Evolutionary conservation across 92 coral and sea anemone genomes (phyloP).

Genomic region (Actinostola sp.): DNA sequence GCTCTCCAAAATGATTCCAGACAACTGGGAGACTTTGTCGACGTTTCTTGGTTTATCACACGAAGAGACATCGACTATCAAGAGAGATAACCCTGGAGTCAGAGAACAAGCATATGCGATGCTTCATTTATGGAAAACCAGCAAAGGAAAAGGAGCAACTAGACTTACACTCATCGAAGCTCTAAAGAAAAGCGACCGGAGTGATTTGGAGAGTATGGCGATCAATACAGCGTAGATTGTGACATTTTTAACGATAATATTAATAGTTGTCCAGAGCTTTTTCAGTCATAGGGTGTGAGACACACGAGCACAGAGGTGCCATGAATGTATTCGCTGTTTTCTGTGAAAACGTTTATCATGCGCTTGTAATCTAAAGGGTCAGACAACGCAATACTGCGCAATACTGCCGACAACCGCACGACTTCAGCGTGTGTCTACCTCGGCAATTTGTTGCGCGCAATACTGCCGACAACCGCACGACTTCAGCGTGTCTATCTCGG

Average conservation of each 20-base stretch:
- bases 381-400: no score
- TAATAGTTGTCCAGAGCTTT: neutral
- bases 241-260: neutral
- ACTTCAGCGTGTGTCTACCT: no score
- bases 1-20: conserved; percentile 43
- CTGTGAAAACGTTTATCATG: no score
- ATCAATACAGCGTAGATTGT: neutral
- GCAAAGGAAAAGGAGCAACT: conserved; percentile 45
- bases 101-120: conserved; percentile 57
- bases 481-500: no score
- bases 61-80: conserved; percentile 30
- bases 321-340: no score
- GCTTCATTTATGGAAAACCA: conserved; percentile 57
- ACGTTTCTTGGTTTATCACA: conserved; percentile 30
- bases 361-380: no score
- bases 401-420: no score
- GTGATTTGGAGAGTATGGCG: conserved; percentile 43
- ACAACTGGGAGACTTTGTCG: conserved; percentile 52
- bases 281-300: no score
- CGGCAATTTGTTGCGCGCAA: no score
- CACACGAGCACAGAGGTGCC: no score
- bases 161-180: conserved; percentile 38
- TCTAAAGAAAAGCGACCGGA: conserved; percentile 21
- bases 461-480: no score
- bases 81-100: conserved; percentile 31